Evolutionary conservation across 2,113 vertebrate species (phyloP), one percentile per base, ranked within the genome.

Genomic region (Falco punctatus): DNA sequence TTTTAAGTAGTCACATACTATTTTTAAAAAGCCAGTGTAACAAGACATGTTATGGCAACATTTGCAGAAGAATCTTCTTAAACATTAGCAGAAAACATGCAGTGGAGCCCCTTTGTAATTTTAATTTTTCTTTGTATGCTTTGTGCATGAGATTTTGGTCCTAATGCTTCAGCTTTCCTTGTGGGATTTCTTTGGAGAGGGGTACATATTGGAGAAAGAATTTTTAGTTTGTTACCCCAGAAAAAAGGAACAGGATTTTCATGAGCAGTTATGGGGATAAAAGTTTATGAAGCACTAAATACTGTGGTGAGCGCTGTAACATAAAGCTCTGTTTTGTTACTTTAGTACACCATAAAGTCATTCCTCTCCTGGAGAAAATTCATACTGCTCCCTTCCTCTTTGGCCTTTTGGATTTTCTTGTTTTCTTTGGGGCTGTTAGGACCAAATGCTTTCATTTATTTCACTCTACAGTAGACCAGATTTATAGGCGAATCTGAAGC

Each of bases 381-480:
- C 88, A 85, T 91, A 30, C 52, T 75, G 12, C 22, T 91, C 24
- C 65, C 32, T 94, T 95, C 81, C 40, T 83, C 81, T 94, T 88
- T 87, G 81, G 83, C 70, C 81, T 94, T 95, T 87, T 51, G 51
- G 65, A 89, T 94, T 96, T 87, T 61, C 49, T 61, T 81, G 30
- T 94, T 92, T 96, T 96, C 90, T 81, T 44, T 92, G 81, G 30
- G 57, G 61, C 69, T 91, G 61, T 96, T 94, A 85, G 62, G 42
- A 90, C 78, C 40, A 84, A 92, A 82, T 90, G 81, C 77, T 94
- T 94, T 91, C 44, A 91, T 88, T 94, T 95, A 90, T 94, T 97
- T 93, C 57, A 48, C 54, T 89, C 52, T 64, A 52, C 69, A 70
- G 20, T 23, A 84, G 75, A 62, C 16, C 80, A 94, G 86, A 94